Evolutionary conservation across 2,113 vertebrate genomes (phyloP), one percentile per base, ranked within the genome.

Genomic region (Dipodomys ordii): DNA sequence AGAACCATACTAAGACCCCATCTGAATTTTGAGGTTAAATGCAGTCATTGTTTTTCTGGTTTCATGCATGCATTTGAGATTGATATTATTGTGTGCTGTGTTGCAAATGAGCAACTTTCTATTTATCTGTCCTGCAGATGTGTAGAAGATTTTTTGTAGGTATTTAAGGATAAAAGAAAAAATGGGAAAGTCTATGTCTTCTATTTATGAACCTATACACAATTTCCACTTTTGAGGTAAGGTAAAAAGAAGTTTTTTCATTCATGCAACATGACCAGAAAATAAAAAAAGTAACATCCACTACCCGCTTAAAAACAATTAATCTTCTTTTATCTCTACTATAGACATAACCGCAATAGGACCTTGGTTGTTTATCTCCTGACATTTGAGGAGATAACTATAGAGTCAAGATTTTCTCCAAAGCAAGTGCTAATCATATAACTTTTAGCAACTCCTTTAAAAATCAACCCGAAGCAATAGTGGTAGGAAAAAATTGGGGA

Each of bases 181-280:
- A 94, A 91, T 87, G 39, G 10, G 76, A 57, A 88, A 88, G 4
- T 73, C 83, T 92, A 62, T 91, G 73, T 90, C 9, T 90, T 87
- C 85, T 9, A 44, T 60, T 89, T 84, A 79, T 72, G 82, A 90
- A 84, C 84, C 20, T 69, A 69, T 82, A 82, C 64, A 69, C 84
- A 77, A 93, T 91, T 95, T 92, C 64, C n/a, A 87, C 13, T 91
- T 87, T 94, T 32, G 32, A 92, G 94, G 90, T 92, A 88, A 95
- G 30, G 49, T 86, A 73, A 95, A 80, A 96, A 62, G 85, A 92
- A 91, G 65, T 73, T 60, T 89, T 95, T 88, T 95, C 86, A 92
- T 74, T 67, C 22, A 18, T 57, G 19, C 76, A 76, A 28, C 64
- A 32, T 20, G 25, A 30, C 74, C 93, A 69, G 74, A 65, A 94